Percentiles rank a stretch among this genome's conserved stretches.
Evolutionary conservation across 2,113 vertebrate species (phyloP).

Genomic region (Ivindomyrus marchei): DNA sequence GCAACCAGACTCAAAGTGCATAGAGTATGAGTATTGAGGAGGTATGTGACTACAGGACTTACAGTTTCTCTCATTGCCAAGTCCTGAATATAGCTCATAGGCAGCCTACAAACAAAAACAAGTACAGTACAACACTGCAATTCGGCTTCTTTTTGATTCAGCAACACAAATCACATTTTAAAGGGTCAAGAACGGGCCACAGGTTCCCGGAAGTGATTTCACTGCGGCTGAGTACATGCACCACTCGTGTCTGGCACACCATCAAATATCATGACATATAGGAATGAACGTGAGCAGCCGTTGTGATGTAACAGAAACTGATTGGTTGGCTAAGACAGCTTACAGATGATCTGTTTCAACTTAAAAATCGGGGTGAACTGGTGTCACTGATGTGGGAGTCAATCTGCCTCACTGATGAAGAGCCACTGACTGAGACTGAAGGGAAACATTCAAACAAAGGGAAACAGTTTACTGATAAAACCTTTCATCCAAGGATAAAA

Average conservation of each 20-base stretch:
- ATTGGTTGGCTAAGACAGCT: conserved; percentile 7
- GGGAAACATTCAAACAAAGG: not conserved
- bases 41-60: conserved; percentile 38
- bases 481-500: not conserved
- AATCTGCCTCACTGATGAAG: not conserved
- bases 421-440: not conserved
- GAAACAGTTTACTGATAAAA: not conserved
- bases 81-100: conserved; percentile 42
- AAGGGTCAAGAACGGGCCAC: not conserved
- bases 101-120: conserved; percentile 39
- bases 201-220: not conserved
- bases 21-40: conserved; percentile 33
- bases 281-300: not conserved
- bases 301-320: not conserved
- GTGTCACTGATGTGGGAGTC: not conserved
- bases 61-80: conserved; percentile 37
- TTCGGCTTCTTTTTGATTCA: conserved; percentile 11
- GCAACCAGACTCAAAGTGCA: conserved; percentile 40
- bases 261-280: not conserved
- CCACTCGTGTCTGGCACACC: not conserved
- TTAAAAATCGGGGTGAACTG: not conserved
- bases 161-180: conserved; percentile 14
- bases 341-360: not conserved
- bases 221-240: not conserved
- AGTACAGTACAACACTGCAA: conserved; percentile 31